Evolutionary conservation across 2,113 vertebrate species (phyloP), one percentile per base, ranked within the genome.

Genomic region (Accipiter cooperii): DNA sequence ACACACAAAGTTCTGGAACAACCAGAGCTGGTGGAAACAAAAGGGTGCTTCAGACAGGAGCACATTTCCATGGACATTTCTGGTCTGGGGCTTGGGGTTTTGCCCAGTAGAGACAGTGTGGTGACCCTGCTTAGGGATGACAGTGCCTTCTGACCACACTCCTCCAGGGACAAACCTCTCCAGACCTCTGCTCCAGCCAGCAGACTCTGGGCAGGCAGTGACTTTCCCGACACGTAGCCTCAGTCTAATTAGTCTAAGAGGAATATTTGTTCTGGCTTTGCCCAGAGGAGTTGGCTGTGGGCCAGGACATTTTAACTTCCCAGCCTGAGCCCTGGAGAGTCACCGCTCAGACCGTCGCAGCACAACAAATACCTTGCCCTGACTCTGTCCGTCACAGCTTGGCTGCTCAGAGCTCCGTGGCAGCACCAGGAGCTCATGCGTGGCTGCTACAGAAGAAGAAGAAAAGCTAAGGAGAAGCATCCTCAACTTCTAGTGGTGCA

Each of bases 191-290:
- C 49, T 58, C 55, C 25, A 5, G 42, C 52, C 85, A 95, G 52
- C 79, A 91, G 87, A 11, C 47, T 82, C 17, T 0, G 8, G 81
- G 69, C 57, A 70, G 52, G 68, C 84, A 31, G 70, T 26, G 74
- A 31, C 49, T 76, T 80, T 91, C 70, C 90, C 2, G 7, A 90
- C 57, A 26, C 12, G 5, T 17, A 68, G n/a, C 65, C 81, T 69
- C 84, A 36, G 52, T 11, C 87, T 77, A 49, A 65, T 52, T 76
- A 87, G 33, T 25, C 69, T 33, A 22, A 64, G 47, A 84, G 40
- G 78, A 89, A 54, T 93, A 82, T 96, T 96, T 96, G 66, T 77
- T 79, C 84, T 94, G 89, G 58, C 91, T 88, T 51, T 82, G 64
- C 47, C 64, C 22, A 1, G 52, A 52, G 40, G 69, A 58, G 31